Base-by-base conservation (phyloP, 2,888 invertebrate species). In the Biston stratarius region DNA sequence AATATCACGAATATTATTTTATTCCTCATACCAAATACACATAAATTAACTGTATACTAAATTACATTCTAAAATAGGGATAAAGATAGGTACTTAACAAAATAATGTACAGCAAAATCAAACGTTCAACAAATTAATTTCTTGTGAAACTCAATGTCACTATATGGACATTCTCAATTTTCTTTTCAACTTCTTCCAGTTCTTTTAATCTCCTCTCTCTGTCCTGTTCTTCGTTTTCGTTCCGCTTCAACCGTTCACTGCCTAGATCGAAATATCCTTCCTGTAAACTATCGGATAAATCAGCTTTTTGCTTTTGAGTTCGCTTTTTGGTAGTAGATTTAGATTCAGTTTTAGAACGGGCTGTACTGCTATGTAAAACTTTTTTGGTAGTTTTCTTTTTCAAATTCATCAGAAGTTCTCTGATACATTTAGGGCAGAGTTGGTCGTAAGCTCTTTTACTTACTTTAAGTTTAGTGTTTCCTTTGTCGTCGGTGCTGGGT, bases 131-230 rank as follows among this genome's bases (percentile, higher is more conserved):
- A 10, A 40, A n/a, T 49, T n/a, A 53, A 49, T 55, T 10, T 42
- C 33, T 60, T 10, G 44, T 11, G 40, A 64, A 67, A 6, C 14
- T 64, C 1, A 73, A 74, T 0, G 66, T 6, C 6, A 24, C 45
- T 2, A 83, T 56, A 34, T 76, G 62, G 0, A 82, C 76, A 14
- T 70, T 70, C 5, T 84, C 79, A 7, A 85, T 69, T 65, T 80
- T 84, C 49, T 45, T 81, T 12, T 85, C 79, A 9, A 86, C 75
- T 60, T 79, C 79, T 3, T 81, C 82, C 7, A 86, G 64, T 51
- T 83, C 77, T 60, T 83, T 83, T 9, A 82, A 44, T 42, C 80
- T 79, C 34, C 77, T 78, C 0, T 80, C 74, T 34, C 61, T 74
- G 0, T 80, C 74, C 15, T 69, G 68, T 10, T 63, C 69, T 34